Evolutionary conservation across 1,140 invertebrate species (phyloP), one percentile per base, ranked within the genome.

Genomic region (Elymnias hypermnestra): DNA sequence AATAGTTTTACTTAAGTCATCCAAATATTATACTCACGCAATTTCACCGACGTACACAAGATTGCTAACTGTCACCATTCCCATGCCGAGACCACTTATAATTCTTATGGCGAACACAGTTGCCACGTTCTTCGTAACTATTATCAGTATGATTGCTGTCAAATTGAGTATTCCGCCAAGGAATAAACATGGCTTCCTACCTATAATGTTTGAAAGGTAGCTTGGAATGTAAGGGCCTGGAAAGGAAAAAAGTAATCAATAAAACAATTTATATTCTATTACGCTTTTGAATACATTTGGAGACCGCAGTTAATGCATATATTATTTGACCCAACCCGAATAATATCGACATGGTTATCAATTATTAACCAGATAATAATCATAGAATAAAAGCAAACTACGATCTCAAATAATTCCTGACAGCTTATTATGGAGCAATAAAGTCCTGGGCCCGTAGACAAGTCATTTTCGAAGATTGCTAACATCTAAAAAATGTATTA

Each of bases 11-110:
- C n/a, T n/a, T n/a, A n/a, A n/a, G n/a, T n/a, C n/a, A n/a, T n/a
- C n/a, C n/a, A n/a, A n/a, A n/a, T n/a, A 44, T 12, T 7, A 39
- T 40, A 70, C 62, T 73, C 18, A 74, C 67, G 67, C 49, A 9
- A 74, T 74, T 56, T 74, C 68, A 0, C 71, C 71, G 14, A 74
- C 56, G 9, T 69, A 74, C 0, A 72, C 63, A 13, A 69, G 29
- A 29, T 69, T 74, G 23, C 51, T 69, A 4, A 74, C 59, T 6
- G 61, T 59, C 2, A 72, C 54, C 53, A 69, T 63, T 0, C 66
- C 66, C 57, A 61, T 62, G 0, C 66, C 68, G 1, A 70, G 40
- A 0, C 68, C 72, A 4, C 54, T 66, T 29, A 71, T 58, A 2
- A 71, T 63, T n/a, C 72, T 49, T 4, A 62, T 46, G 2, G 58